Percentiles rank a stretch among this genome's conserved stretches.
These are phyloP conservation scores for Hystrix cristata DNA, from an alignment of 2,113 vertebrate species.

Conservation along the genomic window DNA sequence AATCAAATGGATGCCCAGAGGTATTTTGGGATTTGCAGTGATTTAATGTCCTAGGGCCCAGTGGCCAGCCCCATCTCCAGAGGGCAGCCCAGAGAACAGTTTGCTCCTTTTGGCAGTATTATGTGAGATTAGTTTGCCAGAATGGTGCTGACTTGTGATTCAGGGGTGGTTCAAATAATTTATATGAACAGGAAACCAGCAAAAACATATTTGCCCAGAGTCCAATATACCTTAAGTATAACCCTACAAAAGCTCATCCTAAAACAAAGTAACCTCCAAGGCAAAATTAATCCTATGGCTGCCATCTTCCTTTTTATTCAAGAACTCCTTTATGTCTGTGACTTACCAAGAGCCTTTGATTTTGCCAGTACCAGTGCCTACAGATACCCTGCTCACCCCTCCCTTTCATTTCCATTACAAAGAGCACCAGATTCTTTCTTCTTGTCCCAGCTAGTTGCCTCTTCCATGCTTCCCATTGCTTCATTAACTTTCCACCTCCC, in stretches of 20 bases:
- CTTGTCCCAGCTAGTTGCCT: background rate
- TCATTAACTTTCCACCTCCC: background rate
- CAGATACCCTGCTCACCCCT: accelerated
- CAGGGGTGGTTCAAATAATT: background rate
- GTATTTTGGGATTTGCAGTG: background rate
- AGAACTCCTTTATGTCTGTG: background rate
- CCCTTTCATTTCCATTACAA: background rate
- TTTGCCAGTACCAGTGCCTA: background rate
- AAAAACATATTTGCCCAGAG: background rate
- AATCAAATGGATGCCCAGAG: background rate
- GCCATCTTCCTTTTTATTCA: background rate
- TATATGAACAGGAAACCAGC: background rate
- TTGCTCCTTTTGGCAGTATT: background rate
- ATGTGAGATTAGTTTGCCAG: background rate
- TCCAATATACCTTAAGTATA: background rate
- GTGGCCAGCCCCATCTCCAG: background rate
- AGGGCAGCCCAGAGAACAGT: background rate
- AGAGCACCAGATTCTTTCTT: background rate
- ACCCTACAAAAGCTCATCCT: background rate
- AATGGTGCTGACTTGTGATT: background rate
- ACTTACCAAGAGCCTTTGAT: background rate
- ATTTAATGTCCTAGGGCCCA: background rate
- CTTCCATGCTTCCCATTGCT: background rate
- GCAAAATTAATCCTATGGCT: background rate
- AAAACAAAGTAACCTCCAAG: background rate